phyloP scores from a whole-genome alignment of 2,888 invertebrate genomes.

The Adela reaumurella region DNA sequence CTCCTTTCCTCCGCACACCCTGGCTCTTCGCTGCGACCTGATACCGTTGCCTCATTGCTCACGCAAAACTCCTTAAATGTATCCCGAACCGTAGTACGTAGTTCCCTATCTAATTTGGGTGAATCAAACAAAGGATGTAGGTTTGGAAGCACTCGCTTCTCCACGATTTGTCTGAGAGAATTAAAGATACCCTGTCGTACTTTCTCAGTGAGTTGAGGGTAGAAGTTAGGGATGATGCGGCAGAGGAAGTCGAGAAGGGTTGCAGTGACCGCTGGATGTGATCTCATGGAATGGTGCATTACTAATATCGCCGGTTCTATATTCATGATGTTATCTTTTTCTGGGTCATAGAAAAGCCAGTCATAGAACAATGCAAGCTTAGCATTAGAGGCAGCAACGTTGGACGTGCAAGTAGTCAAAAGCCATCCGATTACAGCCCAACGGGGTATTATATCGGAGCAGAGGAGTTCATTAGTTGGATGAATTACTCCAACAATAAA shows the following conservation, averaged over 20 bases:
- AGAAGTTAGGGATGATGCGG: conserved; percentile 85
- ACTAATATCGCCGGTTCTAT: conserved; percentile 92
- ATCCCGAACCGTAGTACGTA: conserved; percentile 79
- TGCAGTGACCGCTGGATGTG: conserved; percentile 87
- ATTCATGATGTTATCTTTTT: conserved; percentile 93
- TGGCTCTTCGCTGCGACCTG: conserved; percentile 43
- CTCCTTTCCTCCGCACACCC: conserved; percentile 35
- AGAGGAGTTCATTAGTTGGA: conserved; percentile 86
- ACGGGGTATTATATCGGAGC: conserved; percentile 91
- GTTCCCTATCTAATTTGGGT: conserved; percentile 79
- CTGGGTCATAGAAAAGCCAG: conserved; percentile 89
- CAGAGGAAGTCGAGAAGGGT: conserved; percentile 88
- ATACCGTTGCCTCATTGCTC: conserved; percentile 42
- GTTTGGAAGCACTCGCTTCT: conserved; percentile 88
- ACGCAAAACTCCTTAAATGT: conserved; percentile 89
- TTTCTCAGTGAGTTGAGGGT: conserved; percentile 73
- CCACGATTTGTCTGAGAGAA: conserved; percentile 80
- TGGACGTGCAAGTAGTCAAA: conserved; percentile 84
- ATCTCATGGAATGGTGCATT: conserved; percentile 90
- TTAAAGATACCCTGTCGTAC: conserved; percentile 79
- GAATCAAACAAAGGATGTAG: conserved; percentile 84
- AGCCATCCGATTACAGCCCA: conserved; percentile 96
- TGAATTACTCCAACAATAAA: conserved; percentile 93
- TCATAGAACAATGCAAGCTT: conserved; percentile 91
- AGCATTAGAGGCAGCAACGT: conserved; percentile 85